Conservation (phyloP, 2,888 invertebrate genomes). For the Barypeithes pellucidus region DNA sequence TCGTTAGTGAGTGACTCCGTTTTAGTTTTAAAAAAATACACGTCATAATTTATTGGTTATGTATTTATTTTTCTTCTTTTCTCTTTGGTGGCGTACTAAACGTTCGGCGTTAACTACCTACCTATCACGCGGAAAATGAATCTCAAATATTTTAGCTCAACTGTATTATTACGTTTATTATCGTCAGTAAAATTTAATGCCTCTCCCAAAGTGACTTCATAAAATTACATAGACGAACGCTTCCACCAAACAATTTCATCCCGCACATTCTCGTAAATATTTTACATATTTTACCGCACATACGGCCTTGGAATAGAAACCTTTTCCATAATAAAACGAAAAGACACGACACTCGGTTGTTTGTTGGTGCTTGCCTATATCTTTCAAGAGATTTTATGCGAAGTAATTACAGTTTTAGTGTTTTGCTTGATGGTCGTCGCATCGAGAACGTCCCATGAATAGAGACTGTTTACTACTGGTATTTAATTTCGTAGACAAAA, state of each 20-base stretch:
- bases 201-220: constrained; percentile 33
- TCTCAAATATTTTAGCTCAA: not conserved
- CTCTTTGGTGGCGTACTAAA: too few relatives aligned
- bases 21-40: too few relatives aligned
- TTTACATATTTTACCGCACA: constrained; percentile 43
- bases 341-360: constrained; percentile 29
- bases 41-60: too few relatives aligned
- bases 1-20: too few relatives aligned
- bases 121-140: not conserved
- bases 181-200: constrained; percentile 39
- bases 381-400: constrained; percentile 43
- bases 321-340: constrained; percentile 44
- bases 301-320: constrained; percentile 39
- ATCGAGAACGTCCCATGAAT: constrained; percentile 38
- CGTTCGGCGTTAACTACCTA: too few relatives aligned
- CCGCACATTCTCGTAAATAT: constrained; percentile 43
- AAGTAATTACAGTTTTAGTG: constrained; percentile 39
- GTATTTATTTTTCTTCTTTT: too few relatives aligned
- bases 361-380: constrained; percentile 36
- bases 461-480: constrained; percentile 39
- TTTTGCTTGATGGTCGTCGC: constrained; percentile 31
- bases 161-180: constrained; percentile 19
- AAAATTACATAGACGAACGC: constrained; percentile 41
- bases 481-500: constrained; percentile 37
- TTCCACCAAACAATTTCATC: constrained; percentile 37